Conservation (phyloP, 1,140 invertebrate species). For the Akabosia matsudoensis region DNA sequence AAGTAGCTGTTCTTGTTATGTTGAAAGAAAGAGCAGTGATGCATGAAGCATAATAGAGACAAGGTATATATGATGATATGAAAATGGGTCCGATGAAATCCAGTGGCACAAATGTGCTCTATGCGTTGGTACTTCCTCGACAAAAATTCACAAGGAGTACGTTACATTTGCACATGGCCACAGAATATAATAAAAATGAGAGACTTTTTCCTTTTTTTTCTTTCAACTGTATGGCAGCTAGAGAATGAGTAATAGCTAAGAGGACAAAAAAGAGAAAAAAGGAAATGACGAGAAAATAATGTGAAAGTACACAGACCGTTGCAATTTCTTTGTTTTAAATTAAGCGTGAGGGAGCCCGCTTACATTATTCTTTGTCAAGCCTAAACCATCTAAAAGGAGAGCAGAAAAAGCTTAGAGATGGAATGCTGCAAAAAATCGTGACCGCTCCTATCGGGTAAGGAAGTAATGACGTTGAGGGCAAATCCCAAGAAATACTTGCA, state of each 20-base stretch:
- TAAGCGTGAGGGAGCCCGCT: constrained; percentile 8
- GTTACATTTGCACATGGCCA: too few relatives aligned
- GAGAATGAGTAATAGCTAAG: background rate
- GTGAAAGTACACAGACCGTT: constrained; percentile 19
- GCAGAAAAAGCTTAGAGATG: background rate
- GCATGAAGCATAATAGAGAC: constrained; percentile 2
- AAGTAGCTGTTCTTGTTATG: background rate
- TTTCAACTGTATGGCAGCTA: background rate
- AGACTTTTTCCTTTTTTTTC: too few relatives aligned
- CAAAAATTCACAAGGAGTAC: background rate
- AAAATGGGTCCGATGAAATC: constrained; percentile 14
- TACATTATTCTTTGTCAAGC: background rate
- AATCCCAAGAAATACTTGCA: background rate
- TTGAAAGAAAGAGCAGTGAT: constrained; percentile 12
- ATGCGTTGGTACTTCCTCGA: background rate
- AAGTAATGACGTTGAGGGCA: background rate
- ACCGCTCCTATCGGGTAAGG: background rate
- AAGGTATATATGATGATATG: constrained; percentile 5
- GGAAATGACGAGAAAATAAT: background rate
- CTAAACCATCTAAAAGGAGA: background rate
- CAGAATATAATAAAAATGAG: too few relatives aligned
- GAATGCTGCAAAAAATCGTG: background rate
- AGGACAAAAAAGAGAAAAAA: background rate
- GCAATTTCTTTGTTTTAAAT: constrained; percentile 22
- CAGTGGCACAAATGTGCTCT: background rate